Percentiles rank a stretch among this genome's conserved stretches.
phyloP scores from a whole-genome alignment of 2,113 vertebrate genomes.

The Thryonomys swinderianus region DNA sequence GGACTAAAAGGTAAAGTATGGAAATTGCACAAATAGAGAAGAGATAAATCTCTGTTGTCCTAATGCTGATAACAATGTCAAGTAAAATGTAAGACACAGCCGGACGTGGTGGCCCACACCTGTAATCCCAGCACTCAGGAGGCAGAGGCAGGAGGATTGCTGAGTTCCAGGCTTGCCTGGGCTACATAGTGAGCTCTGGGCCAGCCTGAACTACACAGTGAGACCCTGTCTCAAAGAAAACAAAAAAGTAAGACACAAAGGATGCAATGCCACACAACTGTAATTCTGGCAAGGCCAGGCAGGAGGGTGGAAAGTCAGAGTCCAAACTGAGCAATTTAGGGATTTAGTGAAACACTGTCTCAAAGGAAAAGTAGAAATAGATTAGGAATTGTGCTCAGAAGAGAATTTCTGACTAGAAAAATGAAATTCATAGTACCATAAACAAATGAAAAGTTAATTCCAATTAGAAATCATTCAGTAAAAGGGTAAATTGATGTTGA shows the following conservation, averaged over 20 bases:
- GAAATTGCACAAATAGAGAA: not conserved
- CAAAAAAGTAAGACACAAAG: not conserved
- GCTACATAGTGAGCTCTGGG: too few relatives aligned
- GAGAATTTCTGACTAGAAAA: not conserved
- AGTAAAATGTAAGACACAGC: not conserved
- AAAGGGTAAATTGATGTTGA: not conserved
- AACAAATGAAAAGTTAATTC: not conserved
- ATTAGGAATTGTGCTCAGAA: not conserved
- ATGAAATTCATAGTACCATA: not conserved
- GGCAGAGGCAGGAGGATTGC: too few relatives aligned
- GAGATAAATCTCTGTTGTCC: not conserved
- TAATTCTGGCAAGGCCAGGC: not conserved
- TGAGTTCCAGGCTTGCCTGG: too few relatives aligned
- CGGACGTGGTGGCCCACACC: too few relatives aligned
- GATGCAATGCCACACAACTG: not conserved
- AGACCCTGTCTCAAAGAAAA: too few relatives aligned
- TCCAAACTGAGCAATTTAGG: not conserved
- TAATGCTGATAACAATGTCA: not conserved
- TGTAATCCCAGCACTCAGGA: too few relatives aligned
- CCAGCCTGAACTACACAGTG: too few relatives aligned
- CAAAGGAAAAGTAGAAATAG: not conserved
- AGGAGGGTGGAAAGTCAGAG: not conserved
- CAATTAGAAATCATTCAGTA: not conserved
- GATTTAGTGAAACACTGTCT: not conserved
- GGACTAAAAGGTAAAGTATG: not conserved